Evolutionary conservation across 2,888 invertebrate species (phyloP), one percentile per base, ranked within the genome.

Genomic region (Onchidella celtica): DNA sequence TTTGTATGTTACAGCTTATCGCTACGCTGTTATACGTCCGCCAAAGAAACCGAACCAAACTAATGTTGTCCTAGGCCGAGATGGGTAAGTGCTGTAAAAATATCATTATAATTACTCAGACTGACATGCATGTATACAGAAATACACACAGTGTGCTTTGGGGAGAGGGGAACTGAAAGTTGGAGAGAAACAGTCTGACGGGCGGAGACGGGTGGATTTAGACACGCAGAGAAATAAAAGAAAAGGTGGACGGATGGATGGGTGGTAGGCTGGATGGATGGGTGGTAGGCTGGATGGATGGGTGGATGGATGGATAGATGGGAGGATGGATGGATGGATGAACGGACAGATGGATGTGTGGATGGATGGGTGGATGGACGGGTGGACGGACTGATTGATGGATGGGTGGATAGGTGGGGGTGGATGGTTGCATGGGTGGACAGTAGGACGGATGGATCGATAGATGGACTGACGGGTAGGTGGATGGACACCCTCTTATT

Each of bases 11-110:
- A 3, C 78, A 82, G 82, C 82, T 40, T 82, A 82, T 40, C 77
- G 73, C n/a, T 82, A 82, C 66, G 82, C 82, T 1, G 57, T 82
- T 4, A 82, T 82, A 40, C 72, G 82, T 27, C 82, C 77, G 3
- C 82, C 82, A 29, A 73, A 77, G 73, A 70, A 72, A 36, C 77
- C 77, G 1, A 82, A 77, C 59, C 77, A 77, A 32, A 77, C 81
- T 21, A 81, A 81, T 21, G 74, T 81, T 68, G 81, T 81, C 17
- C 38, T 81, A 24, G 81, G 81, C 17, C 36, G 75, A 32, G 81
- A 81, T 66, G 81, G 81, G 81, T 81, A 66, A 29, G 81, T 75
- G 24, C 36, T 17, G 17, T 47, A 11, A 11, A 17, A 11, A 47
- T 47, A 47, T 47, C 47, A 11, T 17, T 47, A 47, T 17, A 47